These are phyloP conservation scores for Drosophila jambulina DNA, from an alignment of 1,140 invertebrate genomes.

Conservation along the genomic window DNA sequence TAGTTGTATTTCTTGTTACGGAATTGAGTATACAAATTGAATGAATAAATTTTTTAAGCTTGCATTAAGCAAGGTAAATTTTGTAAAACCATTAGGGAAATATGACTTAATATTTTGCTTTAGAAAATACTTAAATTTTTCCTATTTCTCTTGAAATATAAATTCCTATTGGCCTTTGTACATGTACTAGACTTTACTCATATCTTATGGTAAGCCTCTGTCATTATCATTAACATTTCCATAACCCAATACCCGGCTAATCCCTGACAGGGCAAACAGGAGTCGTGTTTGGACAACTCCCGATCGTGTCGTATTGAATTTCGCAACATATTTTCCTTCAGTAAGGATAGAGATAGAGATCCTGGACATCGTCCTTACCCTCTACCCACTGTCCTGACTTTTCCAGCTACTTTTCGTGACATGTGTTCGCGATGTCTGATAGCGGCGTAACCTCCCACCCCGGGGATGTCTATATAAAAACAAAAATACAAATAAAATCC, in stretches of 20 bases:
- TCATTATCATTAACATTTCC: slow-evolving; percentile 11
- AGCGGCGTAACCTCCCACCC: slow-evolving; percentile 71
- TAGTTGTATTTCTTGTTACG: too few relatives aligned
- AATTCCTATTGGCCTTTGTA: background rate
- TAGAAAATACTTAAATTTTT: background rate
- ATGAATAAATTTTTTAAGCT: too few relatives aligned
- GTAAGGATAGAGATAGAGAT: slow-evolving; percentile 21
- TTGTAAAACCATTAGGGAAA: too few relatives aligned
- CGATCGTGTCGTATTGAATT: slow-evolving; percentile 36
- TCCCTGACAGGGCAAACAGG: slow-evolving; percentile 11
- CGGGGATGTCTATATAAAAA: slow-evolving; percentile 5
- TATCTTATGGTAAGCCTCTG: background rate
- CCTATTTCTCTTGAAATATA: background rate
- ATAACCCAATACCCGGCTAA: slow-evolving; percentile 12
- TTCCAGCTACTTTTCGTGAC: slow-evolving; percentile 68
- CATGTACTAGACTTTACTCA: background rate
- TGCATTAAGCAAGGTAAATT: too few relatives aligned
- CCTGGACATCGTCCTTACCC: slow-evolving; percentile 12
- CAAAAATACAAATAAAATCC: slow-evolving; percentile 26
- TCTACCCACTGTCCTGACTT: slow-evolving; percentile 6
- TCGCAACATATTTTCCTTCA: slow-evolving; percentile 50
- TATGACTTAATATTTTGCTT: background rate
- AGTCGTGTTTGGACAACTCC: slow-evolving; percentile 4
- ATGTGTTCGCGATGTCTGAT: slow-evolving; percentile 72
- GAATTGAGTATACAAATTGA: too few relatives aligned